Percentiles rank a stretch among this genome's conserved stretches.
Evolutionary conservation across 2,797 vertebrate species (phyloP).

Genomic region (Rhabdophis nuchalis): DNA sequence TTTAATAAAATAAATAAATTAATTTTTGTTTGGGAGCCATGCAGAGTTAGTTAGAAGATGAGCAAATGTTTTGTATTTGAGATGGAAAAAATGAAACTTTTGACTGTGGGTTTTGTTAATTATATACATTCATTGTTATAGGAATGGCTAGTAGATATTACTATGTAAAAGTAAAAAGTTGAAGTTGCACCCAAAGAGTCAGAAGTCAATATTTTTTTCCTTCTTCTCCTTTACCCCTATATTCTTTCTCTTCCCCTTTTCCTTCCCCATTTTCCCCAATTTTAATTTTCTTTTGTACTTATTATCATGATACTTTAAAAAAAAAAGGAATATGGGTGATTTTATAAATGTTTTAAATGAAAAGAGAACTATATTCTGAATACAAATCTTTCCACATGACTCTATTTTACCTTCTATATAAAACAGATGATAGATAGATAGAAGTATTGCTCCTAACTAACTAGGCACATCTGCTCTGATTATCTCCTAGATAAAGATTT

Average conservation of each 20-base stretch:
- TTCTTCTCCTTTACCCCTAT: not conserved
- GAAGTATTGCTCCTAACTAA: not conserved
- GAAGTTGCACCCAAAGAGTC: not conserved
- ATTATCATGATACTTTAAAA: not conserved
- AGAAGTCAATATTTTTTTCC: not conserved
- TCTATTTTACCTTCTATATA: not conserved
- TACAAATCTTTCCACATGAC: not conserved
- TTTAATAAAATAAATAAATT: too few relatives aligned
- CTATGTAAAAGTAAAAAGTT: not conserved
- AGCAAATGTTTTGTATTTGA: not conserved
- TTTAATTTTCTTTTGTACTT: not conserved
- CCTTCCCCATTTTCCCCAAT: not conserved
- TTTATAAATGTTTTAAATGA: too few relatives aligned
- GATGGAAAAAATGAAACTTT: not conserved
- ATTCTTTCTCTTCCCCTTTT: not conserved
- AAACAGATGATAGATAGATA: not conserved
- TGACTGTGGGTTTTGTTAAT: not conserved
- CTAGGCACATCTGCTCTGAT: not conserved
- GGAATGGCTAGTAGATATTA: not conserved
- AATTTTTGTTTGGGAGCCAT: not conserved
- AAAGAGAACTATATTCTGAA: not conserved
- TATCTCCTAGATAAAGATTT: not conserved
- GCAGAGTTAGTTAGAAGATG: not conserved
- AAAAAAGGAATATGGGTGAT: not conserved
- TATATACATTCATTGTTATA: not conserved